phyloP scores from a whole-genome alignment of 30 jellyfish, hydroid and myxozoan genomes.

The Aurelia aurita complex sp. Pacific region DNA sequence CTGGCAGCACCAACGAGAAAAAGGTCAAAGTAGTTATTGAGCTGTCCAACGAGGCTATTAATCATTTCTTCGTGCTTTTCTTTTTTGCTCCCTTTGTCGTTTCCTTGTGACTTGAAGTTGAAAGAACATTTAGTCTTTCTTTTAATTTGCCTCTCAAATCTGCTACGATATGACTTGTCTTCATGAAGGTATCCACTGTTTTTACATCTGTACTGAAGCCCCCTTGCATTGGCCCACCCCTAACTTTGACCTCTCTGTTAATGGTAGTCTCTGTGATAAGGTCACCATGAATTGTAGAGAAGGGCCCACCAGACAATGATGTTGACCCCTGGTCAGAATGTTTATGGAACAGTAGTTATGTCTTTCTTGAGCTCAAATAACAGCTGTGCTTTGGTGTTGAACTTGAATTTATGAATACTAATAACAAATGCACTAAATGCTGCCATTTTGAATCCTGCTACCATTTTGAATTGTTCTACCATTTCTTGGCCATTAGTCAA shows the following conservation, averaged over 20 bases:
- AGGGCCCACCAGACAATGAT: conserved; percentile 39
- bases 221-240: conserved; percentile 73
- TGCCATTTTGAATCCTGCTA: too few relatives aligned
- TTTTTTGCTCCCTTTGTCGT: conserved; percentile 37
- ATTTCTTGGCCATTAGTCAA: too few relatives aligned
- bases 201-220: conserved; percentile 48
- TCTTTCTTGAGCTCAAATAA: too few relatives aligned
- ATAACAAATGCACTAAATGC: too few relatives aligned
- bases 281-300: conserved; percentile 69
- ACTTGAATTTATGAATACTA: too few relatives aligned
- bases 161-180: conserved; percentile 40
- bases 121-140: conserved; percentile 6
- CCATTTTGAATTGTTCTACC: too few relatives aligned
- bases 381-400: too few relatives aligned
- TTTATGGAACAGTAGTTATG: too few relatives aligned
- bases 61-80: conserved; percentile 43
- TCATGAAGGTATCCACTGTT: conserved; percentile 37
- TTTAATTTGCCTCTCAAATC: background rate
- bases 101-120: conserved; percentile 42
- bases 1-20: conserved; percentile 64
- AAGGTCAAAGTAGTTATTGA: conserved; percentile 53
- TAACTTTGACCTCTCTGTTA: conserved; percentile 55
- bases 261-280: conserved; percentile 60
- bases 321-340: too few relatives aligned
- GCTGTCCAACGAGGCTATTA: conserved; percentile 47